These are phyloP conservation scores for Drosophila cracens DNA, from an alignment of 2,888 invertebrate genomes.

Conservation along the genomic window DNA sequence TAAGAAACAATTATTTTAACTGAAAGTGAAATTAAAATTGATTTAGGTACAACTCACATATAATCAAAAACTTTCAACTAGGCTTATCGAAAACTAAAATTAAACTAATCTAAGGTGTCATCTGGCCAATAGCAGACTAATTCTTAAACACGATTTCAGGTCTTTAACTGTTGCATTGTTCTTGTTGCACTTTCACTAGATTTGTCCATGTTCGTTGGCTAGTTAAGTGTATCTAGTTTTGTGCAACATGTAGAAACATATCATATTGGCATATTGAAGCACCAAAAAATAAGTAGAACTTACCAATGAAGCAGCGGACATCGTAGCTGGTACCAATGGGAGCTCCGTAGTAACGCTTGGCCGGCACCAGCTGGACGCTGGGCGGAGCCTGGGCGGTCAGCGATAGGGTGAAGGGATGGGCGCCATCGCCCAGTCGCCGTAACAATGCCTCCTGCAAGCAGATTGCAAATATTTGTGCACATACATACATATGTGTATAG, in stretches of 20 bases:
- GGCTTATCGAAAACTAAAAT: background rate
- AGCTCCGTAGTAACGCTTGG: conserved; percentile 95
- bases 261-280: background rate
- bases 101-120: background rate
- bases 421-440: conserved; percentile 91
- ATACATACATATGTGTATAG: background rate
- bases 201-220: background rate
- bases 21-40: too few species aligned
- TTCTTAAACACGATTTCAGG: background rate
- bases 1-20: background rate
- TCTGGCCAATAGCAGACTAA: background rate
- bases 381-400: conserved; percentile 94
- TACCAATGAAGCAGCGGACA: conserved; percentile 93
- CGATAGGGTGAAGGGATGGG: conserved; percentile 92
- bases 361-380: conserved; percentile 95
- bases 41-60: too few species aligned
- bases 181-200: background rate
- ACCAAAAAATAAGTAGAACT: conserved; percentile 80
- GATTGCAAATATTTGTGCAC: background rate
- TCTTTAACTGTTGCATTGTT: background rate
- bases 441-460: conserved; percentile 91
- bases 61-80: background rate
- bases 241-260: background rate
- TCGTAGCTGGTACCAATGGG: conserved; percentile 97
- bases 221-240: background rate